These are phyloP conservation scores for Galeruca laticollis DNA, from an alignment of 2,888 invertebrate genomes.

Conservation along the genomic window DNA sequence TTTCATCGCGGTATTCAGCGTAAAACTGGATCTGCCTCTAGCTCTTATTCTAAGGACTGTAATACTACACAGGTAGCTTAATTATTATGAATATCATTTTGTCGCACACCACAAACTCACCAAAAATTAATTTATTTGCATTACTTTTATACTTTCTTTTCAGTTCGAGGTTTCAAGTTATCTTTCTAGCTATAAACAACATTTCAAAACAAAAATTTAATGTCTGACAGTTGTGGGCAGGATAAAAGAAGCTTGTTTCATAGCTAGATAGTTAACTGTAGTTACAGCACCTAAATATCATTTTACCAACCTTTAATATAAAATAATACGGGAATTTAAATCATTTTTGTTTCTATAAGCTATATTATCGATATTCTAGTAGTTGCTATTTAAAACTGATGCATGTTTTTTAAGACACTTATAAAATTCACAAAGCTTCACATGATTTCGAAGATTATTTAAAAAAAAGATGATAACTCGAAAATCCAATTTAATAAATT, in stretches of 20 bases:
- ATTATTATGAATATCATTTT: constrained; percentile 40
- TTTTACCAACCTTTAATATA: neutral
- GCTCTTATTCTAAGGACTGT: constrained; percentile 68
- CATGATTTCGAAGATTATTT: neutral
- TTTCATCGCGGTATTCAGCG: constrained; percentile 84
- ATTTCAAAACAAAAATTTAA: neutral
- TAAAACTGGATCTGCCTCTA: constrained; percentile 74
- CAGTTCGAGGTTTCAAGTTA: neutral
- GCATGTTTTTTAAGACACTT: neutral
- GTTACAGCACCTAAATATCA: neutral
- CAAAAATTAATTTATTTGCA: constrained; percentile 33
- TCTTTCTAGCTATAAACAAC: neutral
- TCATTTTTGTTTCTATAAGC: neutral
- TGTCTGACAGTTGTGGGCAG: too few relatives aligned
- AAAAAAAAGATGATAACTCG: neutral
- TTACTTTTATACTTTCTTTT: neutral
- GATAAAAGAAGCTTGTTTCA: too few relatives aligned
- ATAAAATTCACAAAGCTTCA: neutral
- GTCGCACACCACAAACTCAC: constrained; percentile 44
- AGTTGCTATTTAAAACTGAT: neutral
- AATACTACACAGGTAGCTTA: constrained; percentile 71
- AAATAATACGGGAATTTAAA: neutral
- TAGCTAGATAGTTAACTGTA: constrained; percentile 7
- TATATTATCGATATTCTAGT: neutral
- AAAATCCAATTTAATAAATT: constrained; percentile 7